A percentile compares a stretch with the other conserved stretches of the same genome.
phyloP scores from a whole-genome alignment of 2,113 vertebrate species.

The Hyperopisus bebe region DNA sequence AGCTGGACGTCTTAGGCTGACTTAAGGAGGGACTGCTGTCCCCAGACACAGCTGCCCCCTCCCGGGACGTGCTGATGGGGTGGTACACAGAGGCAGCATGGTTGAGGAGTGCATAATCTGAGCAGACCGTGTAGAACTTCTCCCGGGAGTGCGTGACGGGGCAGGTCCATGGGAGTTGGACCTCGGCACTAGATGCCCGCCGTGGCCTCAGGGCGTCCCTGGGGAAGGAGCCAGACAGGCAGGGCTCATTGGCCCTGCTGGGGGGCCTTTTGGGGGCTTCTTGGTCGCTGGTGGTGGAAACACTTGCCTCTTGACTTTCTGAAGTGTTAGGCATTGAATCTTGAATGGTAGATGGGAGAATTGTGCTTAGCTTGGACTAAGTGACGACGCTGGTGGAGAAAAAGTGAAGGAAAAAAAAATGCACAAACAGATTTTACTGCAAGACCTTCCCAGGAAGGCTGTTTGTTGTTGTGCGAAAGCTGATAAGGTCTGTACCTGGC shows the following conservation, averaged over 20 bases:
- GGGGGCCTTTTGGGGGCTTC: constrained; percentile 53
- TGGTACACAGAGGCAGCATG: constrained; percentile 78
- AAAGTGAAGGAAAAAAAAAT: background rate
- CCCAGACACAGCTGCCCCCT: constrained; percentile 48
- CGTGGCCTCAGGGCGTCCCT: constrained; percentile 54
- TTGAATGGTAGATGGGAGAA: constrained; percentile 31
- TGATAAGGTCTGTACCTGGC: background rate
- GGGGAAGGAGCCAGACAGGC: constrained; percentile 57
- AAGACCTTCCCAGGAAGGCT: background rate
- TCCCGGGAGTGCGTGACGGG: constrained; percentile 91
- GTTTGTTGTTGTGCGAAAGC: background rate
- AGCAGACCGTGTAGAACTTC: constrained; percentile 96
- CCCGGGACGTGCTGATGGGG: constrained; percentile 60
- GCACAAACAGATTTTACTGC: background rate
- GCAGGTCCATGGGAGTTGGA: constrained; percentile 85
- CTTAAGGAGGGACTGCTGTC: constrained; percentile 51
- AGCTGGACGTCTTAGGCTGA: constrained; percentile 57
- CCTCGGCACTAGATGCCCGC: constrained; percentile 69
- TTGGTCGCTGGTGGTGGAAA: constrained; percentile 58
- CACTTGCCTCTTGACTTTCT: constrained; percentile 70
- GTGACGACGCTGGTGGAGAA: background rate
- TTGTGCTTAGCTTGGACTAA: background rate
- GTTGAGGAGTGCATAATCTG: constrained; percentile 92
- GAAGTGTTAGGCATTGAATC: constrained; percentile 85
- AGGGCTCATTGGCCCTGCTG: constrained; percentile 45